Base-by-base conservation (phyloP, 2,113 vertebrate genomes). In the Vidua chalybeata region DNA sequence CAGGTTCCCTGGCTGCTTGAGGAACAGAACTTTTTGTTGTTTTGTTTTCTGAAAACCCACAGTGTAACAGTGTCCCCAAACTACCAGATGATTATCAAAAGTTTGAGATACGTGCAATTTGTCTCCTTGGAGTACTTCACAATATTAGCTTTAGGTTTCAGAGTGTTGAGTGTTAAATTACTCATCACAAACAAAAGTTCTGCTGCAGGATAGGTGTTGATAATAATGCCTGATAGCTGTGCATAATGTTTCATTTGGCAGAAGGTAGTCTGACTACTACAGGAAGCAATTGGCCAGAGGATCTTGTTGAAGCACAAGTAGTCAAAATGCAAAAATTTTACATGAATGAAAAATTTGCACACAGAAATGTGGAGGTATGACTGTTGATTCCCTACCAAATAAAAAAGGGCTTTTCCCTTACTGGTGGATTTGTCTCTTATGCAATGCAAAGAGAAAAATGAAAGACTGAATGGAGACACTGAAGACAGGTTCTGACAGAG, bases 141-240 rank as follows among this genome's bases (percentile, higher is more conserved):
- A 94, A 94, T 90, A 95, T 92, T 88, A 91, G 48, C 78, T 93
- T 92, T 72, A 84, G 31, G 48, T 94, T 96, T 94, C 82, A 88
- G 75, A 69, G 67, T 75, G 90, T 64, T 96, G 94, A 95, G 88
- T 88, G 66, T 85, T 93, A 95, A 86, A 96, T 96, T 94, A 95
- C 93, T 96, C 95, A 95, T 90, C 85, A 56, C 68, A 81, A 67
- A 88, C 92, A 95, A 95, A 94, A 96, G 94, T 86, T 77, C 61
- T 72, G 77, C 93, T 93, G 48, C 85, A 37, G 87, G 68, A 93
- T 84, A 92, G 87, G 90, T 94, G 94, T 93, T 96, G 94, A 96
- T 96, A 92, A 90, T 94, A 95, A 96, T 95, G 93, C 89, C 95
- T 88, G 89, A 96, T 89, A 97, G 94, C 93, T 92, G 73, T 75